Evolutionary conservation across 2,888 invertebrate genomes (phyloP).

Genomic region (Eristalinus aeneus): DNA sequence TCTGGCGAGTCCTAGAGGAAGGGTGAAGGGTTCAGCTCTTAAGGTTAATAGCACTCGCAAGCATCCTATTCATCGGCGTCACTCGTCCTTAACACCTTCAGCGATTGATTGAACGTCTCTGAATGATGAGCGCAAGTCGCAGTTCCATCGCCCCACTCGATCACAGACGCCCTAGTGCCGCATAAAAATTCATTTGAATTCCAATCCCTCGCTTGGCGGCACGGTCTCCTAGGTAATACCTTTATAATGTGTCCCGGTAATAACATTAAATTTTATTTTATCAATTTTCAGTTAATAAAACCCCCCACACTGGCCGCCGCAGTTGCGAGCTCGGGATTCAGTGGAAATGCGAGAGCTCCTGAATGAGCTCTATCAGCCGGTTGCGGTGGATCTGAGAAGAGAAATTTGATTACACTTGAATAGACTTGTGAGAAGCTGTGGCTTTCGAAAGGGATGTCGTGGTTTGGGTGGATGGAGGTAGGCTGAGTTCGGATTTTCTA

Average conservation of each 20-base stretch:
- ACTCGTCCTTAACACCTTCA: slow-evolving; percentile 68
- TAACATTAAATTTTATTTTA: slow-evolving; percentile 66
- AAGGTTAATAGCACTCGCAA: slow-evolving; percentile 65
- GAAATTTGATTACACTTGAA: slow-evolving; percentile 19
- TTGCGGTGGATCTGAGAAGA: neutral
- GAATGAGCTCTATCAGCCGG: neutral
- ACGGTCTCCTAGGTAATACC: slow-evolving; percentile 45
- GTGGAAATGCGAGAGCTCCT: neutral
- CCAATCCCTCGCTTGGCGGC: neutral
- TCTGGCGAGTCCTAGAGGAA: neutral
- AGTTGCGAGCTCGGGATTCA: neutral
- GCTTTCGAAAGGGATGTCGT: neutral
- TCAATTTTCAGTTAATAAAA: slow-evolving; percentile 60
- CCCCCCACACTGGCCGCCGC: neutral
- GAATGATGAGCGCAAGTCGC: slow-evolving; percentile 54
- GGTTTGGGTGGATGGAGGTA: neutral
- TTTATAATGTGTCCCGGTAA: slow-evolving; percentile 51
- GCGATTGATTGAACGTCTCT: slow-evolving; percentile 56
- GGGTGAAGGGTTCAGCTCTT: slow-evolving; percentile 52
- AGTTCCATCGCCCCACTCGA: neutral
- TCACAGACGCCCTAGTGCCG: neutral
- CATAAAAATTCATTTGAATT: slow-evolving; percentile 49
- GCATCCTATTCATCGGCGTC: slow-evolving; percentile 58
- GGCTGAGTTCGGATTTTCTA: no score
- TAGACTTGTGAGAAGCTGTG: neutral